Evolutionary conservation across 2,797 vertebrate genomes (phyloP).

Genomic region (Lepilemur ruficaudatus): DNA sequence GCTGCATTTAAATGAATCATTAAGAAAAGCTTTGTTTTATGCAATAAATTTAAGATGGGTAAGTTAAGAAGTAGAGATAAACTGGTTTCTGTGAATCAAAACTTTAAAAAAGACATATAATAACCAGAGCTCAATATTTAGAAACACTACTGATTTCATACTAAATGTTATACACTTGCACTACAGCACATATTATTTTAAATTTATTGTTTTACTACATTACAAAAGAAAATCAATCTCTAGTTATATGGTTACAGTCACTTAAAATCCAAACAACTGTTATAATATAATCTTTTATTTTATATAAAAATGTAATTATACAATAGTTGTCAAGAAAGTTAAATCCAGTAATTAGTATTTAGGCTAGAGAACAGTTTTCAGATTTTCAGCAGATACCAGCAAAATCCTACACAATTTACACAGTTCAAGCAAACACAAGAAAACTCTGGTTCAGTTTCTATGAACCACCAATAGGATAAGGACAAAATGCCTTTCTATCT

Average conservation of each 20-base stretch:
- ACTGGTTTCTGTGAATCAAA: not conserved
- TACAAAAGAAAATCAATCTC: not conserved
- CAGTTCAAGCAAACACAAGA: not conserved
- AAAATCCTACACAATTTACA: slow-evolving; percentile 36
- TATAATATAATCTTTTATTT: slow-evolving; percentile 50
- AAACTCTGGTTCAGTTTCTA: slow-evolving; percentile 13
- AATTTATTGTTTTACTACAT: slow-evolving; percentile 35
- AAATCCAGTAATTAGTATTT: not conserved
- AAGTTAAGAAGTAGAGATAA: slow-evolving; percentile 2
- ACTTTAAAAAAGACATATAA: not conserved
- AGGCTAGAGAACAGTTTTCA: slow-evolving; percentile 19
- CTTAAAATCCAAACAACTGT: slow-evolving; percentile 30
- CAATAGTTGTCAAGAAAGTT: slow-evolving; percentile 13
- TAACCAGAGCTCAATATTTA: slow-evolving; percentile 19
- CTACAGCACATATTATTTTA: not conserved
- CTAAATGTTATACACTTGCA: not conserved
- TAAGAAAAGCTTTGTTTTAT: not conserved
- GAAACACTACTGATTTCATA: not conserved
- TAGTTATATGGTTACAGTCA: not conserved
- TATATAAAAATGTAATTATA: slow-evolving; percentile 29
- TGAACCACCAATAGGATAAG: slow-evolving; percentile 14
- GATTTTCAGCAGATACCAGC: not conserved
- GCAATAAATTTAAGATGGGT: not conserved
- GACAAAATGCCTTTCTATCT: not conserved
- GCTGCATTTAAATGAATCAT: slow-evolving; percentile 24